phyloP scores from a whole-genome alignment of 1,140 invertebrate genomes.

The Orchesella cincta region DNA sequence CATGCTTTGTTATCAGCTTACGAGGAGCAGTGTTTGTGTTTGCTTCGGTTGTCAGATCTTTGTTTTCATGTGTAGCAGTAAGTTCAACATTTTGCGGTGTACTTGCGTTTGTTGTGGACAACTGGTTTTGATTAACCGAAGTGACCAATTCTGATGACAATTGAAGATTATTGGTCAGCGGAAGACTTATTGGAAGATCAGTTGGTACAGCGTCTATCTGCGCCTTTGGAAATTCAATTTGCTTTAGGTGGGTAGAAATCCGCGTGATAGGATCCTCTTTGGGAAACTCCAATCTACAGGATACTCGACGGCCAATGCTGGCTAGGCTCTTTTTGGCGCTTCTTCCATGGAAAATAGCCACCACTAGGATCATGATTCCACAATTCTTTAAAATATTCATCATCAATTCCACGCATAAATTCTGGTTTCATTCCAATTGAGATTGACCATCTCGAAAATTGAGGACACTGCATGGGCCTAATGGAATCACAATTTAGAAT shows the following conservation, averaged over 20 bases:
- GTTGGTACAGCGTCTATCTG: background rate
- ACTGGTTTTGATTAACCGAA: no score
- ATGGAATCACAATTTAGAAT: background rate
- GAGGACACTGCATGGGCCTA: background rate
- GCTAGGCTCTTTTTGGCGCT: background rate
- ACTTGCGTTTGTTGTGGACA: no score
- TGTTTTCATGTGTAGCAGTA: no score
- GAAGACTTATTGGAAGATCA: background rate
- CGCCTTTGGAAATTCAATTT: background rate
- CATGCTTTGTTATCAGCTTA: no score
- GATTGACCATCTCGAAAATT: background rate
- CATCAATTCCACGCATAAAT: background rate
- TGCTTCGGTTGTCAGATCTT: background rate
- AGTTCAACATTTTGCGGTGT: no score
- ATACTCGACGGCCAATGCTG: background rate
- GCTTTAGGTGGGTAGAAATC: background rate
- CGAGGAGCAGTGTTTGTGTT: background rate
- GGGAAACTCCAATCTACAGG: background rate
- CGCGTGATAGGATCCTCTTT: background rate
- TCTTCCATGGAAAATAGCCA: background rate
- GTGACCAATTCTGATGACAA: background rate
- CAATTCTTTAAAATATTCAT: background rate
- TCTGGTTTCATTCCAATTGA: background rate
- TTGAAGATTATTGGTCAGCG: background rate
- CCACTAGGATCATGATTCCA: slow-evolving; percentile 1